Evolutionary conservation across 2,113 vertebrate genomes (phyloP), one percentile per base, ranked within the genome.

Genomic region (Girardinichthys multiradiatus): DNA sequence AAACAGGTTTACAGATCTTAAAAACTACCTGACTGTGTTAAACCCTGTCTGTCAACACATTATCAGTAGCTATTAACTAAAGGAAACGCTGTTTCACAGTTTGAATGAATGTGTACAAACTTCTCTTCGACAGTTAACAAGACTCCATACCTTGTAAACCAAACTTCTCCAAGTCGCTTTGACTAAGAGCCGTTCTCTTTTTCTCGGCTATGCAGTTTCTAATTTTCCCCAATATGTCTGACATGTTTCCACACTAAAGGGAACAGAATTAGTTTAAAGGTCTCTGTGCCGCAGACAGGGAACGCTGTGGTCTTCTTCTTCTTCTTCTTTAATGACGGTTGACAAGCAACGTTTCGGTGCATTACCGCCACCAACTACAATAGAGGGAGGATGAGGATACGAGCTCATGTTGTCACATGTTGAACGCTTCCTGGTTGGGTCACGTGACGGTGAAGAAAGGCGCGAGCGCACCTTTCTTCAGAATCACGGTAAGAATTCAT

Each of bases 101-200:
- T 9, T 30, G 57, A 78, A 61, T 57, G 64, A 63, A 48, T 61
- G 21, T 45, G 30, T 10, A 45, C 12, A 14, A 31, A 7, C 27
- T 35, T 17, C 48, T 0, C 59, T 54, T 0, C 1, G 42, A 45
- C 17, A 19, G 14, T 45, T 17, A 13, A 24, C 35, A 26, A 42
- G 27, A 8, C 19, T 48, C 39, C 74, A 17, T 73, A 94, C 94
- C 94, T 90, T 4, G 78, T 51, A 95, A 80, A 28, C 94, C 94
- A 77, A 86, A 94, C 30, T 77, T 83, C 57, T 87, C 74, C 31
- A 94, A 2, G 35, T 93, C 91, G 8, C 31, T 48, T 64, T 90
- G 91, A 3, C 48, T 5, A 0, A 94, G 1, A 4, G 70, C 7
- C 1, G 64, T 72, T 33, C 86, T 86, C 35, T 87, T 69, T 60